Percentiles rank a stretch among this genome's conserved stretches.
Conservation (phyloP, 1,140 invertebrate genomes). For the Aphelinus certus region DNA sequence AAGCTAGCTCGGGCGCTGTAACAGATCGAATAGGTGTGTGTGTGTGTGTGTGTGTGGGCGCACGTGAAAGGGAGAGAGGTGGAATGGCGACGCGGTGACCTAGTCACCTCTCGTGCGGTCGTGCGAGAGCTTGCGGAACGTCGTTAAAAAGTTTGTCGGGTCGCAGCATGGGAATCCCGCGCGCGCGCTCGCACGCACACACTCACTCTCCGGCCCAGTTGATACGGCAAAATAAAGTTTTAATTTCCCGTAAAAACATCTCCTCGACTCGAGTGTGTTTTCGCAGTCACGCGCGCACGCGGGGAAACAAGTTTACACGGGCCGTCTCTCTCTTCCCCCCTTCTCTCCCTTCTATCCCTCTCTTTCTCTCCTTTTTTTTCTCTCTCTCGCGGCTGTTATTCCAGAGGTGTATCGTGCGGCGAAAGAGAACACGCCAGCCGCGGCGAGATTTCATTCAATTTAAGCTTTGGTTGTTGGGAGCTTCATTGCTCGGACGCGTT, state of each 20-base stretch:
- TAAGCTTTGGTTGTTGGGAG: background rate
- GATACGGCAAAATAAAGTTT: conserved; percentile 20
- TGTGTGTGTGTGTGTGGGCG: too few relatives aligned
- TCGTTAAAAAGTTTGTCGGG: conserved; percentile 20
- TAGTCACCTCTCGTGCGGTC: too few relatives aligned
- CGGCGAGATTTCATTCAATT: conserved; percentile 28
- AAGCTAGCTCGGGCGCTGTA: too few relatives aligned
- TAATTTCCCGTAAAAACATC: conserved; percentile 21
- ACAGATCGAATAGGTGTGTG: too few relatives aligned
- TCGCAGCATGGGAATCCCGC: background rate
- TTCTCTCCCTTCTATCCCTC: too few relatives aligned
- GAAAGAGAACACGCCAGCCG: background rate
- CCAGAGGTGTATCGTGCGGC: conserved; percentile 1
- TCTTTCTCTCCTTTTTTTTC: background rate
- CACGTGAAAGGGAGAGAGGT: too few relatives aligned
- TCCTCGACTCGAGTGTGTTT: background rate
- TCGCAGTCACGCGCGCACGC: conserved; percentile 1
- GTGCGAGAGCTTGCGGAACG: too few relatives aligned
- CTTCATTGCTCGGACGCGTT: background rate
- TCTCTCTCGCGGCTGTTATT: conserved; percentile 15
- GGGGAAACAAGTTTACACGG: conserved; percentile 12
- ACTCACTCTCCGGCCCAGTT: background rate
- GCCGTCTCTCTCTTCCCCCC: too few relatives aligned
- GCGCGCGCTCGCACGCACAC: background rate
- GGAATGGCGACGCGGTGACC: too few relatives aligned